These are phyloP conservation scores for Nebria brevicollis DNA, from an alignment of 2,888 invertebrate species.

Conservation along the genomic window DNA sequence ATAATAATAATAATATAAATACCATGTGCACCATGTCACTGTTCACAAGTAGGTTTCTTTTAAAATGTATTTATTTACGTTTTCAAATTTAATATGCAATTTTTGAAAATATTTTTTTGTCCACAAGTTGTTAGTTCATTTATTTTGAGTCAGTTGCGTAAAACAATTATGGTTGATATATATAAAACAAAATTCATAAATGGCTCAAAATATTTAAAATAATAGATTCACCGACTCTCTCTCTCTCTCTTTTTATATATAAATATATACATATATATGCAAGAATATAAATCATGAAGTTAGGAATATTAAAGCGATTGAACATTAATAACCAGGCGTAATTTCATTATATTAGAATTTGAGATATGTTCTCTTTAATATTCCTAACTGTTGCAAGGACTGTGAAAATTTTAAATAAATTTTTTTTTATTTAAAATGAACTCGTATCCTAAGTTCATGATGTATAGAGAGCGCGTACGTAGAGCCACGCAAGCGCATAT, in stretches of 20 bases:
- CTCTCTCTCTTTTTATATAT: slow-evolving; percentile 21
- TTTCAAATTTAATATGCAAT: slow-evolving; percentile 35
- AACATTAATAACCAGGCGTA: no score
- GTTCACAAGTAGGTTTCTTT: slow-evolving; percentile 42
- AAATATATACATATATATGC: slow-evolving; percentile 38
- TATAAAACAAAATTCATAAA: slow-evolving; percentile 19
- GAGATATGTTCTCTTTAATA: background rate
- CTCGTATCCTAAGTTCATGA: background rate
- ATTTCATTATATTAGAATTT: no score
- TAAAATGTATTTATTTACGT: slow-evolving; percentile 17
- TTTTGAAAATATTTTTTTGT: slow-evolving; percentile 39
- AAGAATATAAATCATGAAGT: slow-evolving; percentile 7
- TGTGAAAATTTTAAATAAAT: background rate
- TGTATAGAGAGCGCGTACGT: background rate
- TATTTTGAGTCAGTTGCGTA: slow-evolving; percentile 39
- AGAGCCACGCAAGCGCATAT: background rate
- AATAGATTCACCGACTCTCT: slow-evolving; percentile 9
- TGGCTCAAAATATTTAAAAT: slow-evolving; percentile 39
- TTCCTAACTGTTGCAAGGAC: background rate
- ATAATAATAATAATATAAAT: slow-evolving; percentile 35
- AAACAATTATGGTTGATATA: slow-evolving; percentile 18
- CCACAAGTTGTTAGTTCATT: slow-evolving; percentile 29
- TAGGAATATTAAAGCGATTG: background rate
- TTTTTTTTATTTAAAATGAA: background rate
- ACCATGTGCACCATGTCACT: slow-evolving; percentile 38